Evolutionary conservation across 2,113 vertebrate species (phyloP), one percentile per base, ranked within the genome.

Genomic region (Suricata suricatta): DNA sequence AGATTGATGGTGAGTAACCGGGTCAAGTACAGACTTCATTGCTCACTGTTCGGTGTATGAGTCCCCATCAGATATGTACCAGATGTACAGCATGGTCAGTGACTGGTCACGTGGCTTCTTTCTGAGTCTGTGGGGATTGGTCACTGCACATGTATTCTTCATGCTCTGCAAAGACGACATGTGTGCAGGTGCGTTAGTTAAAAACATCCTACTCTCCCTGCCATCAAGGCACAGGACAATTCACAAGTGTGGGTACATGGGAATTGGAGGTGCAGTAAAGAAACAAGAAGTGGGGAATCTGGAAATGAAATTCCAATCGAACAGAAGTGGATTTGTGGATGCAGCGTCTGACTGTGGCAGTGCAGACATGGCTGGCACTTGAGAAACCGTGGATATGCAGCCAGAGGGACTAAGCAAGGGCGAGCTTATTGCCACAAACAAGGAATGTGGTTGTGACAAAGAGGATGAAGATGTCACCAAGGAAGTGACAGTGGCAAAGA

Each of bases 91-190:
- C 11, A 17, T n/a, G 31, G 2, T 76, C 25, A 11, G 35, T 14
- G 23, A 33, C n/a, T 21, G 19, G 2, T 31, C 68, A 7, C 0
- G 1, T 17, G 0, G 0, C 33, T 86, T 21, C 35, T 86, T 47
- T 69, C 50, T 21, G 17, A 71, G 38, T 21, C 52, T 8, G 66
- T 35, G 19, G 25, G 27, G 84, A 15, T 21, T 11, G 33, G 33
- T 41, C 11, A 1, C 88, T 12, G 21, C 27, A 7, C 3, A 3
- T 21, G 33, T 63, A 29, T 52, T 10, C 25, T 38, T 83, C 4
- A 16, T 25, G 63, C 57, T 64, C 64, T 3, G 16, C 13, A 64
- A 1, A 44, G 29, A 29, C 33, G 15, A 29, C 29, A 69, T 27
- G 7, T 8, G 2, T 69, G 14, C 27, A 3, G 7, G 2, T 47